These are phyloP conservation scores for Latrodectus elegans DNA, from an alignment of 2,888 invertebrate species.

Conservation along the genomic window DNA sequence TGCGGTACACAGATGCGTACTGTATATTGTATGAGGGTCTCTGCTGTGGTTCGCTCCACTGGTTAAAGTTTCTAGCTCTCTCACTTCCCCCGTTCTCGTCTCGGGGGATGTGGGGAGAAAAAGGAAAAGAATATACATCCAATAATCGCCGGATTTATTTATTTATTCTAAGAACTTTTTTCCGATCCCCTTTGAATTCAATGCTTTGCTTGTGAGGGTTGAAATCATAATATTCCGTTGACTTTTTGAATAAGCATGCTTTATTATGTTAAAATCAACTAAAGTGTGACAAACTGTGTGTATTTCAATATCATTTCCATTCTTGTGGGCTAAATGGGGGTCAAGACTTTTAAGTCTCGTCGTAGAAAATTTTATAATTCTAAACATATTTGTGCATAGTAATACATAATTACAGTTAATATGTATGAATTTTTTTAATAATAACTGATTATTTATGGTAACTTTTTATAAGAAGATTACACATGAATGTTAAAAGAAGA, in stretches of 20 bases:
- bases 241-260: slow-evolving; percentile 2
- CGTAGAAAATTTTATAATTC: no score
- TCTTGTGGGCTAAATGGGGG: no score
- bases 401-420: no score
- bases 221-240: slow-evolving; percentile 2
- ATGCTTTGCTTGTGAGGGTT: not conserved
- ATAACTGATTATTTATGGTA: no score
- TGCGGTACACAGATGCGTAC: not conserved
- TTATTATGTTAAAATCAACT: not conserved
- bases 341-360: no score
- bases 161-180: slow-evolving; percentile 31
- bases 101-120: not conserved
- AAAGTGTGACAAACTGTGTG: not conserved
- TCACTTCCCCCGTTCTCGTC: not conserved
- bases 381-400: no score
- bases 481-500: no score
- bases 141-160: slow-evolving; percentile 54
- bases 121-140: slow-evolving; percentile 15
- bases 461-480: no score
- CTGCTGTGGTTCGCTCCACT: slow-evolving; percentile 38
- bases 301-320: not conserved
- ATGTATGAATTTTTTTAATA: no score
- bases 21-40: slow-evolving; percentile 48
- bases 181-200: not conserved
- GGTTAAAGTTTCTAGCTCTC: slow-evolving; percentile 34